Conservation (phyloP, 2,113 vertebrate species). For the Tragelaphus strepsiceros region DNA sequence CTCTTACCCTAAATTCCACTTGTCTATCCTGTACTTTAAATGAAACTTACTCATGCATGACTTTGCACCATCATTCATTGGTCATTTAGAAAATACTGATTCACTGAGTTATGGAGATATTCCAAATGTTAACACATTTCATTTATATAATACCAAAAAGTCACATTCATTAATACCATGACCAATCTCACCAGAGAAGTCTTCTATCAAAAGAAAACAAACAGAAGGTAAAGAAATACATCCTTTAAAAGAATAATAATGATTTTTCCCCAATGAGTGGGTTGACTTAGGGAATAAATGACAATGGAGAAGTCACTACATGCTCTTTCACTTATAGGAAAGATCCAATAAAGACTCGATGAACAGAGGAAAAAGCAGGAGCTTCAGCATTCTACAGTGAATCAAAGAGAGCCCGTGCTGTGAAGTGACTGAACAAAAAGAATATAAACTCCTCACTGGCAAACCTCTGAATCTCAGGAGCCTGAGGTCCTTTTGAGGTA, state of each 20-base stretch:
- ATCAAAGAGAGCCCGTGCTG: background rate
- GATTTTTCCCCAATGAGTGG: background rate
- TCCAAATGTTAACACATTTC: background rate
- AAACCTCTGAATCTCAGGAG: background rate
- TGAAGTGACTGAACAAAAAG: background rate
- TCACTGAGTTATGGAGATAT: background rate
- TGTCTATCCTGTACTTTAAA: background rate
- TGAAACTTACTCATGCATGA: background rate
- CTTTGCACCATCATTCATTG: background rate
- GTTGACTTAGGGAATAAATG: background rate
- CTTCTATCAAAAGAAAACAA: constrained; percentile 12
- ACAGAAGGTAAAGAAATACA: background rate
- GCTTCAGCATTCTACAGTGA: background rate
- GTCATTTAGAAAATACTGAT: background rate
- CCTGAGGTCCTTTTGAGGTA: background rate
- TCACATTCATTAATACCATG: background rate
- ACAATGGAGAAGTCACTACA: background rate
- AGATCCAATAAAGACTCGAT: background rate
- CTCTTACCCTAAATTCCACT: background rate
- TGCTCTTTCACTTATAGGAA: background rate
- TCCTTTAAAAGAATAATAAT: background rate
- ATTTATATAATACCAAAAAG: background rate
- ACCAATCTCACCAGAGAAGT: constrained; percentile 11
- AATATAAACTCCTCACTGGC: background rate
- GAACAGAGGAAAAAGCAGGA: background rate